Evolutionary conservation across 2,113 vertebrate species (phyloP), one percentile per base, ranked within the genome.

Genomic region (Montifringilla adamsi): DNA sequence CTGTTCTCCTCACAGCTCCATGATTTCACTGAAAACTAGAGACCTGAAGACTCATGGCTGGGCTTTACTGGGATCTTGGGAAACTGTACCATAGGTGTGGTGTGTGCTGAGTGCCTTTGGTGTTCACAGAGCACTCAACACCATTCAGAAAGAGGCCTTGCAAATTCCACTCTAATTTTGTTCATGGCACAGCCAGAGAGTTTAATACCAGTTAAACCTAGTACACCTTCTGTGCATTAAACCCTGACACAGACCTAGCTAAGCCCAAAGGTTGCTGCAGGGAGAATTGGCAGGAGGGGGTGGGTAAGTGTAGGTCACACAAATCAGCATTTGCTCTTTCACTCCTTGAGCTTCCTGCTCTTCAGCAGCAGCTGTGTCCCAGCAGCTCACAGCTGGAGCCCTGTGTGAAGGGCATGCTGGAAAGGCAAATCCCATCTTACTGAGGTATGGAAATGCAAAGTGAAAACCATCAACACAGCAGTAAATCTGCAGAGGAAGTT

Each of bases 1-100:
- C 77, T 92, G 84, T 95, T 94, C 86, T 96, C 72, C 95, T 89
- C 93, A 2, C 30, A 69, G 55, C 62, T 78, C 62, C 37, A 1
- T 18, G 33, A 30, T 63, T 72, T 72, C 53, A 33, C 27, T 27
- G 77, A 30, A 37, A 37, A 13, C 39, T 23, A 3, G 17, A 85
- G 31, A 74, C 28, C 28, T 35, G 52, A 23, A 35, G 52, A 33
- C 1, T 0, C 3, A 12, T 17, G 9, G 16, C n/a, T 50, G 10
- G 49, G 52, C 27, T 56, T 47, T 62, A 18, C 55, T 46, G 69
- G 22, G 28, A 20, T 26, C 31, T 19, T 44, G 37, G 46, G 41
- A 73, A 76, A 58, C 16, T 39, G 35, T 21, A n/a, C 59, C 7
- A 1, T 4, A 28, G 33, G 13, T 55, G 5, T 74, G 62, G 11